Evolutionary conservation across 2,113 vertebrate species (phyloP).

Genomic region (Bothrops jararaca): DNA sequence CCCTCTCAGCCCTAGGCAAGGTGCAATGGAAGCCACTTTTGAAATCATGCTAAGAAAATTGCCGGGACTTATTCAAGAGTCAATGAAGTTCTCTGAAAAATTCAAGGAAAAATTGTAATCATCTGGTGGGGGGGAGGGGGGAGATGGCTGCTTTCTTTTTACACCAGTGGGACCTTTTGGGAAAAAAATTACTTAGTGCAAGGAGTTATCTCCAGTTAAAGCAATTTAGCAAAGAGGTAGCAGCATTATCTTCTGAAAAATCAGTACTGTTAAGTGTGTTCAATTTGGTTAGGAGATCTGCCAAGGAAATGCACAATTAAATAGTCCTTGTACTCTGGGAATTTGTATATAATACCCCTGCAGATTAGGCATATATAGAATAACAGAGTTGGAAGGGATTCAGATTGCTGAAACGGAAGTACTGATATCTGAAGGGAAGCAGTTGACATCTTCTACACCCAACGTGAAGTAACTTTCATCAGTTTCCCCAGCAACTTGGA

Average conservation of each 20-base stretch:
- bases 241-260: slow-evolving; percentile 73
- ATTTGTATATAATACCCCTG: slow-evolving; percentile 60
- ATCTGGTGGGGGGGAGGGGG: slow-evolving; percentile 49
- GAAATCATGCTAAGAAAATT: no score
- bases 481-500: neutral
- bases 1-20: no score
- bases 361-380: slow-evolving; percentile 57
- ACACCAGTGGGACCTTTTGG: slow-evolving; percentile 69
- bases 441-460: neutral
- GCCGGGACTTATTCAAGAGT: no score
- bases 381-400: no score
- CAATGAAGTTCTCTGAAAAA: slow-evolving; percentile 55
- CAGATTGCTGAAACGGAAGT: slow-evolving; percentile 58
- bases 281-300: slow-evolving; percentile 75
- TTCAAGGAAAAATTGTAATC: slow-evolving; percentile 66
- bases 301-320: slow-evolving; percentile 71
- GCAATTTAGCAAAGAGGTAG: slow-evolving; percentile 68
- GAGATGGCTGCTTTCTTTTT: slow-evolving; percentile 60
- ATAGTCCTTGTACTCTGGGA: slow-evolving; percentile 70
- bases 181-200: slow-evolving; percentile 62
- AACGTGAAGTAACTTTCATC: neutral
- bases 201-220: slow-evolving; percentile 68
- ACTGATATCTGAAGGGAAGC: slow-evolving; percentile 43
- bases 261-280: slow-evolving; percentile 63
- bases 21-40: no score